Evolutionary conservation across 2,888 invertebrate genomes (phyloP).

Genomic region (Philopedon plagiatum): DNA sequence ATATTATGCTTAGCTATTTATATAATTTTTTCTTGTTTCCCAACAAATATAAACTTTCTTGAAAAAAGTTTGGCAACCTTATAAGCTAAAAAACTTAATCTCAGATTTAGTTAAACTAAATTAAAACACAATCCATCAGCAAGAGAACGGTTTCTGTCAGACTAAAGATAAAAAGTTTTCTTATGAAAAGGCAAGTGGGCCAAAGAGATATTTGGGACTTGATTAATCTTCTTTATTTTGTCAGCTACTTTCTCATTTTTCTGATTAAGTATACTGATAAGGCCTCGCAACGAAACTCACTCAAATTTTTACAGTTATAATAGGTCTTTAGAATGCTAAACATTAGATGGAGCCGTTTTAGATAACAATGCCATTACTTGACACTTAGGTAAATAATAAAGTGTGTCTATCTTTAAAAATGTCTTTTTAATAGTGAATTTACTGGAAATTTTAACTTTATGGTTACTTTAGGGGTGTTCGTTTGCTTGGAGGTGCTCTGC

Average conservation of each 20-base stretch:
- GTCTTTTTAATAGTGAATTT: too few species aligned
- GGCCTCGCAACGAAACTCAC: not conserved
- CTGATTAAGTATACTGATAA: conserved; percentile 18
- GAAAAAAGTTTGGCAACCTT: too few species aligned
- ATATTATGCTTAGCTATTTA: not conserved
- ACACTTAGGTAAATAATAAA: too few species aligned
- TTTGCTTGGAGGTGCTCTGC: too few species aligned
- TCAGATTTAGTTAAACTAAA: not conserved
- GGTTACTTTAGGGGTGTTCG: too few species aligned
- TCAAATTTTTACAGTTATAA: conserved; percentile 2
- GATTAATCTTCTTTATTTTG: conserved; percentile 23
- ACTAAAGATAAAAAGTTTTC: not conserved
- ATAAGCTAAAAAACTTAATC: not conserved
- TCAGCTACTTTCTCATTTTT: conserved; percentile 24
- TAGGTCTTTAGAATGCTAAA: not conserved
- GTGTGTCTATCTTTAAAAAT: too few species aligned
- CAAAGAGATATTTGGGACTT: conserved; percentile 4
- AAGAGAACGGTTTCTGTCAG: not conserved
- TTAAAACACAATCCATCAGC: conserved; percentile 10
- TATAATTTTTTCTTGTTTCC: not conserved
- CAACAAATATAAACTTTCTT: not conserved
- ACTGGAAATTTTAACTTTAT: too few species aligned
- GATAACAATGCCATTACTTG: too few species aligned
- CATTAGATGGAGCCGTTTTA: not conserved
- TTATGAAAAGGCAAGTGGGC: conserved; percentile 8